Evolutionary conservation across 2,113 vertebrate genomes (phyloP).

Genomic region (Rattus rattus): DNA sequence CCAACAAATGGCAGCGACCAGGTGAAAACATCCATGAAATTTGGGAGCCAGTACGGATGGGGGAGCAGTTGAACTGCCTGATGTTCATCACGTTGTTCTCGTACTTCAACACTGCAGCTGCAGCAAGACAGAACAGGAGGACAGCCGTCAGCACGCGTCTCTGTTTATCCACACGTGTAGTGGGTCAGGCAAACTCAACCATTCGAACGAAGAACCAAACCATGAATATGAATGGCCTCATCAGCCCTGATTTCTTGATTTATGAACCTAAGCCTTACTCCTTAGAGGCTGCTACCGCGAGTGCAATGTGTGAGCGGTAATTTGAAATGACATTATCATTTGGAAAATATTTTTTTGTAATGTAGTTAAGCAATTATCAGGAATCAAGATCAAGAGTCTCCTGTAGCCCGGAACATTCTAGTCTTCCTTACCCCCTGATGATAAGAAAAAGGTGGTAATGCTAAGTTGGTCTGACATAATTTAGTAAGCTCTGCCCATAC

Average conservation of each 20-base stretch:
- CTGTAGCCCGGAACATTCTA: slow-evolving; percentile 29
- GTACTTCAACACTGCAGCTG: slow-evolving; percentile 98
- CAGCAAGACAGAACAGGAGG: background rate
- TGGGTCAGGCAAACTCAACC: slow-evolving; percentile 22
- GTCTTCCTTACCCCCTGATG: background rate
- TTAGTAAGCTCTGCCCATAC: slow-evolving; percentile 26
- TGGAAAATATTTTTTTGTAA: slow-evolving; percentile 38
- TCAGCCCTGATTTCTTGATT: background rate
- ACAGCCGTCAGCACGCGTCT: background rate
- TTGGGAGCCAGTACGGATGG: slow-evolving; percentile 98
- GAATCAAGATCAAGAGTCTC: background rate
- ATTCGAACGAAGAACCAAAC: background rate
- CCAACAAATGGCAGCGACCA: slow-evolving; percentile 98
- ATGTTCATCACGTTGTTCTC: slow-evolving; percentile 99
- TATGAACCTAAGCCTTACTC: background rate
- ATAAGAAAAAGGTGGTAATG: slow-evolving; percentile 7
- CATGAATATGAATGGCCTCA: background rate
- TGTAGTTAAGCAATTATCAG: slow-evolving; percentile 11
- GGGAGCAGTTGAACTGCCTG: slow-evolving; percentile 99
- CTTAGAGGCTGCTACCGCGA: background rate
- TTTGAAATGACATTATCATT: background rate
- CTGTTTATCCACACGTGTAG: background rate
- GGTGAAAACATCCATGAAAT: slow-evolving; percentile 99
- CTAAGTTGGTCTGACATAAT: slow-evolving; percentile 9
- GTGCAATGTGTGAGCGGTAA: background rate